Evolutionary conservation across 2,797 vertebrate genomes (phyloP).

Genomic region (Esox lucius): DNA sequence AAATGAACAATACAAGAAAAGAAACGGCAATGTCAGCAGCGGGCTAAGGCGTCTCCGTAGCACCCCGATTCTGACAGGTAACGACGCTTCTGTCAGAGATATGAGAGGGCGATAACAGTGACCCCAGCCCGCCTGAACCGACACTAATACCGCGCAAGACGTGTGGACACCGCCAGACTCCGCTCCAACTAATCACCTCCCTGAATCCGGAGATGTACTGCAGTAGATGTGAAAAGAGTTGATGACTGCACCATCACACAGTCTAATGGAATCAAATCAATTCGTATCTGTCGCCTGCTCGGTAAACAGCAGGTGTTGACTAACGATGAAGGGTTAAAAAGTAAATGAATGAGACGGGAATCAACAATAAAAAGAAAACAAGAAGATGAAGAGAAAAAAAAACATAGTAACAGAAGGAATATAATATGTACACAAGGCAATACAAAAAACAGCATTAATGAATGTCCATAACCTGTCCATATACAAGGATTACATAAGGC

Average conservation of each 20-base stretch:
- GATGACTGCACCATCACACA: not conserved
- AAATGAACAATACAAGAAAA: constrained; percentile 88
- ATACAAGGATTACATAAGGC: too few species aligned
- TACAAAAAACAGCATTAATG: too few species aligned
- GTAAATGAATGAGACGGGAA: too few species aligned
- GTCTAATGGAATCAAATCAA: too few species aligned
- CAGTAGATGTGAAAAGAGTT: constrained; percentile 7
- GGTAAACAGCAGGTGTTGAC: too few species aligned
- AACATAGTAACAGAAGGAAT: too few species aligned
- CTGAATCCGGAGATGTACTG: not conserved
- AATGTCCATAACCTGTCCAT: too few species aligned
- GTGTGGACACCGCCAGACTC: constrained; percentile 40
- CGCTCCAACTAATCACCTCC: not conserved
- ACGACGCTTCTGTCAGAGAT: constrained; percentile 74
- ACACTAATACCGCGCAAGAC: constrained; percentile 40
- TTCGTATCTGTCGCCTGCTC: too few species aligned
- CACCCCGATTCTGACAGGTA: constrained; percentile 86
- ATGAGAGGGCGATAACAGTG: constrained; percentile 79
- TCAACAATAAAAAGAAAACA: too few species aligned
- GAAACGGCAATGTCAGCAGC: constrained; percentile 78
- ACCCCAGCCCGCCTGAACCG: constrained; percentile 64
- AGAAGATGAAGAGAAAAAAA: too few species aligned
- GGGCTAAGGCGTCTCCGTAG: constrained; percentile 55
- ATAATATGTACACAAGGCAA: too few species aligned
- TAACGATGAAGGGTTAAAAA: too few species aligned